Percentiles rank a stretch among this genome's conserved stretches.
phyloP scores from a whole-genome alignment of 2,888 invertebrate genomes.

The Choristoneura rosaceana region DNA sequence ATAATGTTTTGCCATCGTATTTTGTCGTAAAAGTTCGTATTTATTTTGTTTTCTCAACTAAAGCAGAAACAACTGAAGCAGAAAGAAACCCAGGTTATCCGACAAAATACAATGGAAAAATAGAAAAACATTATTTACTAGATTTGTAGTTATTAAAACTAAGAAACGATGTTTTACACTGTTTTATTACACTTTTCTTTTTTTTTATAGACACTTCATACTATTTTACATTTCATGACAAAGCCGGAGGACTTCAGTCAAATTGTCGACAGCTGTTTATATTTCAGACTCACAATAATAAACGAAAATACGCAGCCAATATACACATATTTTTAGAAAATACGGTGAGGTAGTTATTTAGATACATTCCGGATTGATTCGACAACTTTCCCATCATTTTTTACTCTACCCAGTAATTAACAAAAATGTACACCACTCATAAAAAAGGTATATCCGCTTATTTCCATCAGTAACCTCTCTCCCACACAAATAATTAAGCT shows the following conservation, averaged over 20 bases:
- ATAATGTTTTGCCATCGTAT: too few species aligned
- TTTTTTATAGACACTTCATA: background rate
- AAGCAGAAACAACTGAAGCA: too few species aligned
- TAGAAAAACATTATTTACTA: too few species aligned
- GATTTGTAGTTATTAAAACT: background rate
- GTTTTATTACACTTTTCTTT: background rate
- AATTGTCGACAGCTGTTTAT: background rate
- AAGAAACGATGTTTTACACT: background rate
- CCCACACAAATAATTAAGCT: too few species aligned
- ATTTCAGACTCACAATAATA: background rate
- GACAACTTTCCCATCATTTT: background rate
- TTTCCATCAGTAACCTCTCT: background rate
- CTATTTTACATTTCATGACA: background rate
- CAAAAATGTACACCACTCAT: background rate
- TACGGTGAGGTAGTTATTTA: background rate
- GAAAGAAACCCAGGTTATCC: too few species aligned
- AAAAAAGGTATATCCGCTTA: background rate
- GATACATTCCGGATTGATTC: background rate
- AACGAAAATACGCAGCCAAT: background rate
- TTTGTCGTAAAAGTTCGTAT: too few species aligned
- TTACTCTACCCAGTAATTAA: background rate
- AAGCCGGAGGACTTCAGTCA: background rate
- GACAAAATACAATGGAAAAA: too few species aligned
- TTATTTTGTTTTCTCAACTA: too few species aligned
- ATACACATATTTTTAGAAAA: background rate